Evolutionary conservation across 2,113 vertebrate genomes (phyloP).

Genomic region (Madoqua kirkii): DNA sequence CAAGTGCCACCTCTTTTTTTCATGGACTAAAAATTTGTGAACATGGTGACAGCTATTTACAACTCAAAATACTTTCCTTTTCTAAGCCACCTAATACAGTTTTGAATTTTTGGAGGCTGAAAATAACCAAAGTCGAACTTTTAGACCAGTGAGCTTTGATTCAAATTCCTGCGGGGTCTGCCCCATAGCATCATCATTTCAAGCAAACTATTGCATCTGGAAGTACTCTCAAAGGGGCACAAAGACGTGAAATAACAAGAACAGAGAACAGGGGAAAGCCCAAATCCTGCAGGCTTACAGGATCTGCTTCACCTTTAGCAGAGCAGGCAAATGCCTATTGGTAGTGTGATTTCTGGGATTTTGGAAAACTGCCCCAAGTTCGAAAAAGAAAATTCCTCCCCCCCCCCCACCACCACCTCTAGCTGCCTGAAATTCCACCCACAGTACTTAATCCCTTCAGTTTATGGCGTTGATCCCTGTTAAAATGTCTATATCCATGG

Average conservation of each 20-base stretch:
- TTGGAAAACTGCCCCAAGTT: neutral
- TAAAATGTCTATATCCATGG: conserved; percentile 24
- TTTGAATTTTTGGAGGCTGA: neutral
- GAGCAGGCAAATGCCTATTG: neutral
- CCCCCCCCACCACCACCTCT: too few relatives aligned
- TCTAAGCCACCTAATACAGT: neutral
- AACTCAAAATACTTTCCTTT: neutral
- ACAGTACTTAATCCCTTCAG: conserved; percentile 6
- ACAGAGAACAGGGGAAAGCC: neutral
- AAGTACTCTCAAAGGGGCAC: neutral
- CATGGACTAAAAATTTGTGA: neutral
- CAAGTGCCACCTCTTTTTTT: neutral
- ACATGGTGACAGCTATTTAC: neutral
- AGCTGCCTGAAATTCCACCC: conserved; percentile 26
- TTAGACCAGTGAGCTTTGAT: neutral
- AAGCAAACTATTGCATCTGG: neutral
- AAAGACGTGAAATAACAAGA: neutral
- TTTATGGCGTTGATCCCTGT: neutral
- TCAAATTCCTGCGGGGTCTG: too few relatives aligned
- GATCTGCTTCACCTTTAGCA: neutral
- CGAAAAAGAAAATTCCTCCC: neutral
- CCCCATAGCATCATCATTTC: neutral
- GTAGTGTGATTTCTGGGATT: neutral
- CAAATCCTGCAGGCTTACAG: neutral
- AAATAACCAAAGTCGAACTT: neutral